Evolutionary conservation across 2,797 vertebrate species (phyloP).

Genomic region (Smutsia temminckii): DNA sequence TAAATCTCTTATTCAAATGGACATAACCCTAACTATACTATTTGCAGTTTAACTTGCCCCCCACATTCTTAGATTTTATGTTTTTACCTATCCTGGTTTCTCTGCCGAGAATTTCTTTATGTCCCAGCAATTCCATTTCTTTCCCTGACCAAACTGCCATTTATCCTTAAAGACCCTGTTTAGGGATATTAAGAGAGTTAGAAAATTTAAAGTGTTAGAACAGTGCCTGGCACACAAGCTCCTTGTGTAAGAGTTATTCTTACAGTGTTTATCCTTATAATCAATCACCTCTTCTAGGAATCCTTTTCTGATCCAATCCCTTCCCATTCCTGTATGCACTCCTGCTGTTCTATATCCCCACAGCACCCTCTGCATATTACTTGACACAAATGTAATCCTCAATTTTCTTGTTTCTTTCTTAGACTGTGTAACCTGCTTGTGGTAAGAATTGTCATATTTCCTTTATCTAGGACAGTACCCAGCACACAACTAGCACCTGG

Average conservation of each 20-base stretch:
- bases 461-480: background rate
- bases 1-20: background rate
- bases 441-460: background rate
- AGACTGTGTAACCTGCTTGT: slow-evolving; percentile 10
- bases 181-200: background rate
- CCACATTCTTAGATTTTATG: background rate
- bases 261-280: background rate
- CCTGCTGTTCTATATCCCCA: background rate
- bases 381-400: background rate
- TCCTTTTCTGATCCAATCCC: background rate
- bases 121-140: background rate
- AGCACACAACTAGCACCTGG: background rate
- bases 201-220: slow-evolving; percentile 7
- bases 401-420: background rate
- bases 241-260: background rate
- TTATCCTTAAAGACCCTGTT: background rate
- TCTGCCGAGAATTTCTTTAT: slow-evolving; percentile 31
- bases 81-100: background rate
- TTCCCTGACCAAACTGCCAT: background rate
- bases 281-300: background rate
- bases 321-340: background rate
- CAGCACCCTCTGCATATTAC: background rate
- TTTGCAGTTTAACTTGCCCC: background rate
- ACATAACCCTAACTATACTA: background rate
- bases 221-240: background rate